Percentiles rank a stretch among this genome's conserved stretches.
phyloP scores from a whole-genome alignment of 2,888 invertebrate genomes.

The Calliphora vomitoria region DNA sequence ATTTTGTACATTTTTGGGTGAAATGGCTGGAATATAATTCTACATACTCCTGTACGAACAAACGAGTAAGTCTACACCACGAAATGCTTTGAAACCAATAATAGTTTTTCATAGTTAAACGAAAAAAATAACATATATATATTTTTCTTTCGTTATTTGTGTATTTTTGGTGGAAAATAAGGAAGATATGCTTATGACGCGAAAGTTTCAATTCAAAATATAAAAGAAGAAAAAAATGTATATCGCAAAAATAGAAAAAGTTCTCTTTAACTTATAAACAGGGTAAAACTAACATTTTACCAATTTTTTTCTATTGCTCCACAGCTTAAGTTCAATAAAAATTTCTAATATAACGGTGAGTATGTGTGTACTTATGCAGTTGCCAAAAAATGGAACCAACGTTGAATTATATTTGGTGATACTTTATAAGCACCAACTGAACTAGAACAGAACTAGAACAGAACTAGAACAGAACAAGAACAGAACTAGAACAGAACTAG shows the following conservation, averaged over 20 bases:
- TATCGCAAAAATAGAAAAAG: conserved; percentile 33
- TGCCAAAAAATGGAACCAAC: conserved; percentile 34
- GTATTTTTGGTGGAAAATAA: conserved; percentile 61
- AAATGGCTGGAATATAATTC: conserved; percentile 68
- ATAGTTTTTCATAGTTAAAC: conserved; percentile 65
- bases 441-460: too few species aligned
- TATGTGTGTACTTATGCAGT: background rate
- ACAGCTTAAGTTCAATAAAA: conserved; percentile 62
- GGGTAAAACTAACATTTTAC: conserved; percentile 57
- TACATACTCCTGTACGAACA: conserved; percentile 27
- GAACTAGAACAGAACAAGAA: too few species aligned
- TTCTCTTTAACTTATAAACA: conserved; percentile 62
- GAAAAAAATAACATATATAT: conserved; percentile 1
- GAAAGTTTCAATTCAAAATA: conserved; percentile 68
- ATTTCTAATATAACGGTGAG: conserved; percentile 42
- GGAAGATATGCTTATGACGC: conserved; percentile 73
- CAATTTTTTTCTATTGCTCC: conserved; percentile 27
- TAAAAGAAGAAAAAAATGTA: conserved; percentile 31
- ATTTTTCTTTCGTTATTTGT: conserved; percentile 27
- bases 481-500: too few species aligned
- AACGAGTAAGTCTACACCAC: conserved; percentile 37
- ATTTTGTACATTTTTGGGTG: conserved; percentile 74
- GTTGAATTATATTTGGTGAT: background rate
- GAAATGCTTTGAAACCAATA: conserved; percentile 66
- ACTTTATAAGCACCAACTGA: too few species aligned